A percentile compares a stretch with the other conserved stretches of the same genome.
phyloP scores from a whole-genome alignment of 2,888 invertebrate species.

The Tryphoninae sp. region DNA sequence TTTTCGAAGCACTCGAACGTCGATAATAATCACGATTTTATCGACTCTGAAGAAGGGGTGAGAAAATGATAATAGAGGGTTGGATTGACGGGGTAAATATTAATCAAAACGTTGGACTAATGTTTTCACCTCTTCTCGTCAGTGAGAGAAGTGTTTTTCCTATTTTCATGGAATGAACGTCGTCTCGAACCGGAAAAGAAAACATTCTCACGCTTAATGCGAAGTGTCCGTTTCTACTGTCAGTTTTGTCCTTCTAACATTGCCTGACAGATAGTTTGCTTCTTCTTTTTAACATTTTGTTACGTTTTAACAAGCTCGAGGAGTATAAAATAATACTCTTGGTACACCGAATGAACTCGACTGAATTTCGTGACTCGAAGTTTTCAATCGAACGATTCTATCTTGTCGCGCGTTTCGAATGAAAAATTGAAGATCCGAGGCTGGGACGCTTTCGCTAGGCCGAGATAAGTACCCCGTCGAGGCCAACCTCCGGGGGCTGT shows the following conservation, averaged over 20 bases:
- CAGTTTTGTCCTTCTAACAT: not conserved
- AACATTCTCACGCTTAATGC: constrained; percentile 39
- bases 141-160: constrained; percentile 55
- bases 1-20: constrained; percentile 55
- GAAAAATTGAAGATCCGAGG: constrained; percentile 60
- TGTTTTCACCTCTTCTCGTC: constrained; percentile 46
- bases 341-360: not conserved
- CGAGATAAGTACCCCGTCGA: constrained; percentile 61
- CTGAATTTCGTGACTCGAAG: constrained; percentile 16
- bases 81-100: constrained; percentile 61
- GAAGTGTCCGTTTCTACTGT: not conserved
- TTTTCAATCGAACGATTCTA: constrained; percentile 50
- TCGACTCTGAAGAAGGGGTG: constrained; percentile 26
- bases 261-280: not conserved
- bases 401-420: constrained; percentile 42
- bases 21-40: constrained; percentile 34
- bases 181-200: not conserved
- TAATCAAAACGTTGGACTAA: constrained; percentile 49
- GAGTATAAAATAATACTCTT: not conserved
- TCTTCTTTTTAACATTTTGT: not conserved
- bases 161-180: constrained; percentile 18
- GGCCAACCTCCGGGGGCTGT: constrained; percentile 62
- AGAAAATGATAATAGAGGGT: constrained; percentile 22
- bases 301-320: not conserved
- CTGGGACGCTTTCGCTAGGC: constrained; percentile 33